Base-by-base conservation (phyloP, 2,113 vertebrate species). In the Gambusia affinis region DNA sequence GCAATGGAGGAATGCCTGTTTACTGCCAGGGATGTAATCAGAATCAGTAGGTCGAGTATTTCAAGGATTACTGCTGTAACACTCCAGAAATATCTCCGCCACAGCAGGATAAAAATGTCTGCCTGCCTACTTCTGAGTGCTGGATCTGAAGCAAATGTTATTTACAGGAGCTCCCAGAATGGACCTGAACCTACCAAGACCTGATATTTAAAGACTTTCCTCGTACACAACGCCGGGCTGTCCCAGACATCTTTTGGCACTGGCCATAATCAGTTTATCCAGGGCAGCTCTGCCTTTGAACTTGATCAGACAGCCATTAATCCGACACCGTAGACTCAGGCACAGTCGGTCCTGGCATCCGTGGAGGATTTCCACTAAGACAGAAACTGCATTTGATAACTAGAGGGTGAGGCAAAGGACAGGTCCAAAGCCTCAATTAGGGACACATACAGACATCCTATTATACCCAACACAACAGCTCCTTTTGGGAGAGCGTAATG, bases 221-320 rank as follows among this genome's bases (percentile, higher is more conserved):
- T 69, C 69, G 76, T 84, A 85, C 61, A 80, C 84, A 60, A n/a
- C 71, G 60, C 15, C 75, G 67, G 85, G 78, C 80, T 85, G 85
- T 64, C 81, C 75, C 60, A 12, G 80, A 14, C 30, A 68, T 79
- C 76, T 81, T 85, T 84, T 82, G 86, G 81, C 63, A 31, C 75
- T 67, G 79, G 64, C 72, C 71, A 60, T 90, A 88, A 91, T 87
- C 85, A 90, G 86, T 92, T 92, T 82, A 92, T 86, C 87, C 80
- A 60, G 81, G 70, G 75, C 82, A 77, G 85, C 88, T 76, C 82
- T 76, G 80, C 73, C 82, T 88, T 88, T 91, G 89, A 89, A 92
- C 91, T 90, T 85, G 86, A 93, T 93, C 89, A 87, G 83, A 88
- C 81, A 72, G 71, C 77, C 80, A 85, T 89, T 91, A 92, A 90